phyloP scores from a whole-genome alignment of 2,888 invertebrate species.

The Erynnis tages region DNA sequence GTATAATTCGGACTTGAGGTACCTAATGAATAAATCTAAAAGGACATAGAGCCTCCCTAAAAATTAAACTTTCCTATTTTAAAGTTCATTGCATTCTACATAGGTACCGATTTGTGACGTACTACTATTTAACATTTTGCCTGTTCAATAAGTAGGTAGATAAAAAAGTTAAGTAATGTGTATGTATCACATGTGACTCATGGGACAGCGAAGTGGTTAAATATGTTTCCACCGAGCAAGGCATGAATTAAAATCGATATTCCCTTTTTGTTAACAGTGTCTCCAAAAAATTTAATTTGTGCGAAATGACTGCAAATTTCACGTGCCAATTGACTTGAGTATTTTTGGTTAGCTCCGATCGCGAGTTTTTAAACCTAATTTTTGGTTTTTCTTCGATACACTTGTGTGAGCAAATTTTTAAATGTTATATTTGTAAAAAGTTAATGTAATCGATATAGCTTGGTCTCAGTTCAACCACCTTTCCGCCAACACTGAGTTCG shows the following conservation, averaged over 20 bases:
- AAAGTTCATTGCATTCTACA: too few species aligned
- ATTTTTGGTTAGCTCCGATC: background rate
- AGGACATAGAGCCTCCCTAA: too few species aligned
- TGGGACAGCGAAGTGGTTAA: too few species aligned
- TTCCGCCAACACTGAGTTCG: constrained; percentile 40
- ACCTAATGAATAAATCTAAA: too few species aligned
- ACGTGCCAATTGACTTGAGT: background rate
- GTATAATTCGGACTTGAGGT: too few species aligned
- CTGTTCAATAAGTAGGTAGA: too few species aligned
- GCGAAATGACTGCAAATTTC: background rate
- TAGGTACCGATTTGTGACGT: too few species aligned
- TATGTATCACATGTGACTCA: too few species aligned
- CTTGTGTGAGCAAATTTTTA: constrained; percentile 14
- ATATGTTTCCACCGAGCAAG: too few species aligned
- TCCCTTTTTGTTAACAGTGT: background rate
- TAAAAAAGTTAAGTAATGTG: too few species aligned
- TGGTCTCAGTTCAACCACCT: constrained; percentile 43
- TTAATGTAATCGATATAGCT: constrained; percentile 27
- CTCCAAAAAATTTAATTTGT: background rate
- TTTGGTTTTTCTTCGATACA: constrained; percentile 16
- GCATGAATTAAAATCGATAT: background rate
- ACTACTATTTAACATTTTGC: too few species aligned
- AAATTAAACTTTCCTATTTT: too few species aligned
- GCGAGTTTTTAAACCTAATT: background rate
- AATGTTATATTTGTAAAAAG: constrained; percentile 21